Percentiles rank a stretch among this genome's conserved stretches.
Evolutionary conservation across 2,888 invertebrate species (phyloP).

Genomic region (Brassicogethes aeneus): DNA sequence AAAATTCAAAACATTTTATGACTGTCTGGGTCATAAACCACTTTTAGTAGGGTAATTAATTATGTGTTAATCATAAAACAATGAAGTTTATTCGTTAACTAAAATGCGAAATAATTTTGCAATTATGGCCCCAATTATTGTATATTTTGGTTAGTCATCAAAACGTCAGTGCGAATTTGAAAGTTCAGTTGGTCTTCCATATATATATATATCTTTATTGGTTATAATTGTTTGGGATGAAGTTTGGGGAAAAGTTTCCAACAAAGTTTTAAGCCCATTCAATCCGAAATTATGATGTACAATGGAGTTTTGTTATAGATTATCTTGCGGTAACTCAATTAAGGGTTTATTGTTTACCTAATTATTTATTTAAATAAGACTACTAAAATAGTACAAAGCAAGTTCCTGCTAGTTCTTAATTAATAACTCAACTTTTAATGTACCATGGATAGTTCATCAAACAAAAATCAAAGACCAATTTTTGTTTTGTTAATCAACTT

Average conservation of each 20-base stretch:
- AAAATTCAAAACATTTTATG: too few relatives aligned
- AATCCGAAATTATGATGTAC: constrained; percentile 22
- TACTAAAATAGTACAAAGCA: too few relatives aligned
- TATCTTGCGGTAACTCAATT: constrained; percentile 20
- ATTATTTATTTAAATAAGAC: neutral
- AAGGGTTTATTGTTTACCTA: constrained; percentile 5
- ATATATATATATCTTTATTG: constrained; percentile 22
- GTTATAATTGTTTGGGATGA: constrained; percentile 24
- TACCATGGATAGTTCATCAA: too few relatives aligned
- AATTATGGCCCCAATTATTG: neutral
- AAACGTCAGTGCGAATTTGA: constrained; percentile 14
- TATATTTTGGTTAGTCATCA: neutral
- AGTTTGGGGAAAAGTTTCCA: constrained; percentile 18
- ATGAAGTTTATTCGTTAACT: too few relatives aligned
- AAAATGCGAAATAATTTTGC: too few relatives aligned
- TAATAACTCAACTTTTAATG: too few relatives aligned
- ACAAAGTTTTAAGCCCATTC: constrained; percentile 20
- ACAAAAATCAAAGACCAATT: too few relatives aligned
- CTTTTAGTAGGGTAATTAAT: too few relatives aligned
- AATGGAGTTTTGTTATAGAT: constrained; percentile 16
- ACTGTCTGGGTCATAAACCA: too few relatives aligned
- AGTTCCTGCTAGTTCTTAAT: too few relatives aligned
- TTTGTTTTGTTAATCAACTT: too few relatives aligned
- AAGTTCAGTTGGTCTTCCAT: constrained; percentile 15
- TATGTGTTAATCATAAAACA: too few relatives aligned